A percentile compares a stretch with the other conserved stretches of the same genome.
These are phyloP conservation scores for Ctenopoma kingsleyae DNA, from an alignment of 2,797 vertebrate species.

Conservation along the genomic window DNA sequence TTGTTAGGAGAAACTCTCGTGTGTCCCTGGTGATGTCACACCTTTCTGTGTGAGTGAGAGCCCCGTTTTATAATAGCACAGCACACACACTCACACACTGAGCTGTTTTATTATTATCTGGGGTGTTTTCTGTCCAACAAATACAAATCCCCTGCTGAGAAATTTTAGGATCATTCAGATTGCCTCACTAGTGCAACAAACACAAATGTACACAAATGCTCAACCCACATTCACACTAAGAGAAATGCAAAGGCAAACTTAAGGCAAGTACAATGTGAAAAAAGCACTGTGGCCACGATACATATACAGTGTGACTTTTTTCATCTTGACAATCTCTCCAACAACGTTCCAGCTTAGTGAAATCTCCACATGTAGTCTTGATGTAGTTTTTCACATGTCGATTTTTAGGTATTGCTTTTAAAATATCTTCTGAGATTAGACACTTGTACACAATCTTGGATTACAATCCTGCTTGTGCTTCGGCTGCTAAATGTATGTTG, in stretches of 20 bases:
- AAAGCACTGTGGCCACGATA: background rate
- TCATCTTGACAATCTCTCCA: background rate
- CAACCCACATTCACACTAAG: background rate
- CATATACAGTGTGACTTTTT: background rate
- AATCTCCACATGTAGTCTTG: slow-evolving; percentile 21
- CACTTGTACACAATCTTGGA: slow-evolving; percentile 1
- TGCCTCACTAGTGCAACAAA: slow-evolving; percentile 1
- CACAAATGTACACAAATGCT: background rate
- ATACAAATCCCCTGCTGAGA: background rate
- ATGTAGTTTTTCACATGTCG: background rate
- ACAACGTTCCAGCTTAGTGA: slow-evolving; percentile 36
- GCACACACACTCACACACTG: slow-evolving; percentile 16
- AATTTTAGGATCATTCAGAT: slow-evolving; percentile 8
- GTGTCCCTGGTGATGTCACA: slow-evolving; percentile 59
- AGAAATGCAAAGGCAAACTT: background rate
- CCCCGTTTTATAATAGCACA: slow-evolving; percentile 41
- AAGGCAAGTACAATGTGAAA: background rate
- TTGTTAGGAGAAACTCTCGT: slow-evolving; percentile 49
- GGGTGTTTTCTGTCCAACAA: slow-evolving; percentile 19
- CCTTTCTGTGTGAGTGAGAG: slow-evolving; percentile 47
- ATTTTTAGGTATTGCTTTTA: slow-evolving; percentile 12
- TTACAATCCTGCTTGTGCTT: background rate
- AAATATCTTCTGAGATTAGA: slow-evolving; percentile 7
- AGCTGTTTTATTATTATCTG: slow-evolving; percentile 31
- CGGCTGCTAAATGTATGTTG: no score